Conservation (phyloP, 2,113 vertebrate species). For the Sus scrofa region T2T-Sscrofa CM000816.6:28421001-28421500, state of each 20-base stretch:
- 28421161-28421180: not conserved
- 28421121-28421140: not conserved
- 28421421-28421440: not conserved
- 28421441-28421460: not conserved
- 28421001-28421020: not conserved
- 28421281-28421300: not conserved
- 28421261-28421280: not conserved
- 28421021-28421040: not conserved
- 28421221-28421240: not conserved
- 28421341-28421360: not conserved
- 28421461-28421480: not conserved
- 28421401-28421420: not conserved
- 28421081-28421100: not conserved
- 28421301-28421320: not conserved
- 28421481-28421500: not conserved
- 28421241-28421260: not conserved
- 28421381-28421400: not conserved
- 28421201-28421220: not conserved
- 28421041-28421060: not conserved
- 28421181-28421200: not conserved
- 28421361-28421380: not conserved
- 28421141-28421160: not conserved
- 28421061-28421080: not conserved
- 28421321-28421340: not conserved
- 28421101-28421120: not conserved